Base-by-base conservation (phyloP, 2,888 invertebrate species). In the Hydropsyche betteni region DNA sequence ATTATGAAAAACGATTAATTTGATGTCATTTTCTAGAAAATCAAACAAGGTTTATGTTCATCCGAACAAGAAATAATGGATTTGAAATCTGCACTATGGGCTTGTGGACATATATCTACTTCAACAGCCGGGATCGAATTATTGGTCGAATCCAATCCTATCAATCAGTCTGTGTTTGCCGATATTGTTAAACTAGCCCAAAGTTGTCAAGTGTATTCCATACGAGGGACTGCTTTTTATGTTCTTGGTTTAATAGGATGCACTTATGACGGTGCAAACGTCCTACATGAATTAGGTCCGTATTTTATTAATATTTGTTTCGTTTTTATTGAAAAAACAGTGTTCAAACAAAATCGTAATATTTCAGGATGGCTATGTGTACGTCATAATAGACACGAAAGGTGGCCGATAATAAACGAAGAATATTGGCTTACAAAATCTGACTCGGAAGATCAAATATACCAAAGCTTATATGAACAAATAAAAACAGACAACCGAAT, bases 11-110 rank as follows among this genome's bases (percentile, higher is more conserved):
- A 24, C 24, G 24, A 44, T 44, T 44, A 44, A 6, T 6, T 44
- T 8, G 3, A 44, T 44, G 10, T 44, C 10, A 44, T 74, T 53
- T 72, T 74, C 53, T 24, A 79, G 79, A 69, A 74, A 34, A 75
- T 86, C 51, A 82, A 80, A 51, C 81, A 84, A 55, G 90, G 88
- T 69, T 88, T 89, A 76, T 92, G 91, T 81, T 84, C 86, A 2
- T 90, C 89, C 10, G 92, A 93, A 72, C 89, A 89, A 77, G 92
- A 93, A 80, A 91, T 95, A 74, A 84, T 93, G 64, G 91, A 93
- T 79, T 84, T 97, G 58, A 98, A 98, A 84, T 91, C 96, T 5
- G 93, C 96, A 0, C 85, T 98, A 0, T 98, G 98, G 98, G 94
- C 94, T 1, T 83, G 93, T 70, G 95, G 95, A 14, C 95, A 96